These are phyloP conservation scores for Microtus montanus DNA, from an alignment of 2,113 vertebrate species.

Conservation along the genomic window DNA sequence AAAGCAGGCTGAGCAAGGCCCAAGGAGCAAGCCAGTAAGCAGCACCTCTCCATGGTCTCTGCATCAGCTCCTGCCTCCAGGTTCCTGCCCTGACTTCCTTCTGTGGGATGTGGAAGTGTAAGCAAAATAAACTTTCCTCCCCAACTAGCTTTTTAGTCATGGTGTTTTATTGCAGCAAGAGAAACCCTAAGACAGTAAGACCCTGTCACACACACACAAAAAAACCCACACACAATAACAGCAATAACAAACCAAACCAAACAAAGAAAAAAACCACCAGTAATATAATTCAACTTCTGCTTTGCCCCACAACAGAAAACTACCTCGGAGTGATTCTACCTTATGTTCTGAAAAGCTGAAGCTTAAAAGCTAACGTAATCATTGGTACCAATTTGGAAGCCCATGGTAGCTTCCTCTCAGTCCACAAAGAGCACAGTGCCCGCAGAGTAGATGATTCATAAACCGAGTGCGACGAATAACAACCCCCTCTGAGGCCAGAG, in stretches of 20 bases:
- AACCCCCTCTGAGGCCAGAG: background rate
- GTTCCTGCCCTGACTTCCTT: background rate
- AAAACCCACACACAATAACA: too few relatives aligned
- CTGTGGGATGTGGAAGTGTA: background rate
- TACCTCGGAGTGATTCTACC: background rate
- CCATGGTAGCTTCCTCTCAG: slow-evolving; percentile 1
- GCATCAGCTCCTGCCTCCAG: background rate
- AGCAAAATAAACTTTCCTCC: background rate
- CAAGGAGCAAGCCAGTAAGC: background rate
- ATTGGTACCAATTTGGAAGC: background rate
- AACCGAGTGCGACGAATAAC: background rate
- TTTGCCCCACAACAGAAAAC: slow-evolving; percentile 9
- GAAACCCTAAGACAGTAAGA: background rate
- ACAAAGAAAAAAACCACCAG: background rate
- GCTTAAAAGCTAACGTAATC: background rate
- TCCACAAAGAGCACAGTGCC: background rate
- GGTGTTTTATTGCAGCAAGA: background rate
- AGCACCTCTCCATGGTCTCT: background rate
- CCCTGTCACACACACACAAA: background rate
- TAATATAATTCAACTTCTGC: background rate
- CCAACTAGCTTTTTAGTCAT: background rate
- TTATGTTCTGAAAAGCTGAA: slow-evolving; percentile 22
- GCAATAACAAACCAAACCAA: background rate
- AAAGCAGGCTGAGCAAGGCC: background rate
- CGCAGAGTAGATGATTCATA: background rate